Percentiles rank a stretch among this genome's conserved stretches.
These are phyloP conservation scores for Beaufortia kweichowensis DNA, from an alignment of 2,113 vertebrate species.

Conservation along the genomic window DNA sequence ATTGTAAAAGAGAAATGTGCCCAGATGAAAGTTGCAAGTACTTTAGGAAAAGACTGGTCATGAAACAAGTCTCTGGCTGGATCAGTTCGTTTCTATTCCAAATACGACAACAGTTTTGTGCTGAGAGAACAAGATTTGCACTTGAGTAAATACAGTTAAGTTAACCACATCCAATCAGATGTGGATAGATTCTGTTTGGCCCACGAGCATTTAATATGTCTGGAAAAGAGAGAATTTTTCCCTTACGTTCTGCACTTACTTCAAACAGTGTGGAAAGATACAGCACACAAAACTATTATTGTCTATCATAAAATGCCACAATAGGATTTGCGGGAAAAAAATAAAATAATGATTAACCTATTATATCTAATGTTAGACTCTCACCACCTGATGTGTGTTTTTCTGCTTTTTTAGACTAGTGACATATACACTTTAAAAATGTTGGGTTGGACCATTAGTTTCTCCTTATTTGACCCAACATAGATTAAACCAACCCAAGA, in stretches of 20 bases:
- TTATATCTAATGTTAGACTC: not conserved
- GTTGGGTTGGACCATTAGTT: too few species aligned
- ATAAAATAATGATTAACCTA: not conserved
- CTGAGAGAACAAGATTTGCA: slow-evolving; percentile 16
- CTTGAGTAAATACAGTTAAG: not conserved
- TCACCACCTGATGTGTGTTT: too few species aligned
- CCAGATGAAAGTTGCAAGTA: not conserved
- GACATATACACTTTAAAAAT: too few species aligned
- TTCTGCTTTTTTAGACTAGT: too few species aligned
- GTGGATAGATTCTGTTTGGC: too few species aligned
- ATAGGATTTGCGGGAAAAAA: not conserved
- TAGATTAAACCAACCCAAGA: too few species aligned
- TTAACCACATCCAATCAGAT: slow-evolving; percentile 11
- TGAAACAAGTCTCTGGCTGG: slow-evolving; percentile 4
- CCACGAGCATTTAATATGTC: not conserved
- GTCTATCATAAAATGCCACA: not conserved
- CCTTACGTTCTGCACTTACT: not conserved
- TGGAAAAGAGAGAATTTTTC: slow-evolving; percentile 14
- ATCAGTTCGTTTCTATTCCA: slow-evolving; percentile 7
- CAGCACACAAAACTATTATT: not conserved
- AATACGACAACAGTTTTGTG: slow-evolving; percentile 21
- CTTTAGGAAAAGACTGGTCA: slow-evolving; percentile 1
- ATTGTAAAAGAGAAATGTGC: not conserved
- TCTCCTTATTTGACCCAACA: too few species aligned
- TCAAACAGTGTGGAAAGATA: slow-evolving; percentile 10